Evolutionary conservation across 2,888 invertebrate species (phyloP).

Genomic region (Hoplodrina ambigua): DNA sequence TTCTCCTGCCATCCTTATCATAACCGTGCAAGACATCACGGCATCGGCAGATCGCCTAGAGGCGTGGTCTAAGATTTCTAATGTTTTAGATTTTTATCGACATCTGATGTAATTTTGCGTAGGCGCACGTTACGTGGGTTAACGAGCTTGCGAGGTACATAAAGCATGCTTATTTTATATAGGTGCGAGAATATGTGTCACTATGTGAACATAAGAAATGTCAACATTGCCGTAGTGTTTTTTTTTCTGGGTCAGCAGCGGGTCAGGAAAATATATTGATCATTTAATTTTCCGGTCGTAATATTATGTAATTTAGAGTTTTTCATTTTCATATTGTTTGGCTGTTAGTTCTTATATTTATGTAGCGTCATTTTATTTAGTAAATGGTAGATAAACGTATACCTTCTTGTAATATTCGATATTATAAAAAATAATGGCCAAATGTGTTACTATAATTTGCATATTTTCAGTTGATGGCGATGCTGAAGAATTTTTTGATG

Average conservation of each 20-base stretch:
- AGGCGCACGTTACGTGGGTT: constrained; percentile 49
- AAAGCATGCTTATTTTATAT: constrained; percentile 34
- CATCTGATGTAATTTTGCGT: constrained; percentile 53
- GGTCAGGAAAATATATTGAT: not conserved
- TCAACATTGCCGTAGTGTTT: constrained; percentile 19
- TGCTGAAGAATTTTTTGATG: too few relatives aligned
- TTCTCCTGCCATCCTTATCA: constrained; percentile 32
- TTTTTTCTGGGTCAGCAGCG: constrained; percentile 27
- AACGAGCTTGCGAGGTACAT: constrained; percentile 46
- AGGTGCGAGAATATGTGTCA: constrained; percentile 26
- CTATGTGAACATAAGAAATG: constrained; percentile 18
- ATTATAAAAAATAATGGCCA: too few relatives aligned
- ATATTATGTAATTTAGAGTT: not conserved
- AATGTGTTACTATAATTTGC: too few relatives aligned
- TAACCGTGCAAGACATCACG: constrained; percentile 24
- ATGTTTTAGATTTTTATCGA: constrained; percentile 61
- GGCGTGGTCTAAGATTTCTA: constrained; percentile 56
- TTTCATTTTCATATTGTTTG: too few relatives aligned
- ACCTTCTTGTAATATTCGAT: too few relatives aligned
- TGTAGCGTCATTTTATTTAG: too few relatives aligned
- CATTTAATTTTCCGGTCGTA: constrained; percentile 9
- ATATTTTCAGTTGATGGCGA: too few relatives aligned
- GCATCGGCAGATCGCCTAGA: constrained; percentile 46
- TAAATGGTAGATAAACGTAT: too few relatives aligned
- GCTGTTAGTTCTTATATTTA: too few relatives aligned